These are phyloP conservation scores for Prionailurus viverrinus DNA, from an alignment of 2,113 vertebrate genomes.

Conservation along the genomic window DNA sequence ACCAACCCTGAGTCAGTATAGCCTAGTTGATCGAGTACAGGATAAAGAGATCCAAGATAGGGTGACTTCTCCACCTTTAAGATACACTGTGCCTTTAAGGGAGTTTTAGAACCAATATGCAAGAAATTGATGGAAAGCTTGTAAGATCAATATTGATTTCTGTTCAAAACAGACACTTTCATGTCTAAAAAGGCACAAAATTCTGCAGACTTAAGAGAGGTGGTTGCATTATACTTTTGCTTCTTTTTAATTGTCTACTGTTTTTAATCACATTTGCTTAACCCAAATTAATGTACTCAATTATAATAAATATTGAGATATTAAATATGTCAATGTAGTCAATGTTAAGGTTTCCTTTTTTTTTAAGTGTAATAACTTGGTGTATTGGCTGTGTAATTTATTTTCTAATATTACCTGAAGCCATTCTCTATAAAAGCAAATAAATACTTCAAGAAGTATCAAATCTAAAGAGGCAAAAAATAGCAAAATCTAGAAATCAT, in stretches of 20 bases:
- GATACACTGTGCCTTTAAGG: background rate
- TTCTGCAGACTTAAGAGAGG: slow-evolving; percentile 25
- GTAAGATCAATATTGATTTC: background rate
- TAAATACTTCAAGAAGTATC: background rate
- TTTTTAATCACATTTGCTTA: slow-evolving; percentile 68
- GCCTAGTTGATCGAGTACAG: background rate
- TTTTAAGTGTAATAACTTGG: background rate
- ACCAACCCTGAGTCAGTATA: background rate
- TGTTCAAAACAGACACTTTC: background rate
- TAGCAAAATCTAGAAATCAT: background rate
- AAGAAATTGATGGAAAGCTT: background rate
- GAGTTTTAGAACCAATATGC: background rate
- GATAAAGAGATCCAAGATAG: background rate
- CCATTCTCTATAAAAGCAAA: slow-evolving; percentile 3
- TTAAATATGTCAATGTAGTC: background rate
- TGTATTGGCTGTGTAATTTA: slow-evolving; percentile 3
- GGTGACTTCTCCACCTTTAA: background rate
- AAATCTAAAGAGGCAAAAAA: background rate
- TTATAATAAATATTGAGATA: slow-evolving; percentile 77
- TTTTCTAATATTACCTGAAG: slow-evolving; percentile 30
- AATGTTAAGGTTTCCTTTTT: slow-evolving; percentile 47
- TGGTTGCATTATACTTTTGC: slow-evolving; percentile 34
- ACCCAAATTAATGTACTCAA: slow-evolving; percentile 29
- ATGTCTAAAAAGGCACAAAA: background rate
- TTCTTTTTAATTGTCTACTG: slow-evolving; percentile 59